Evolutionary conservation across 2,888 invertebrate genomes (phyloP).

Genomic region (Zelleria hepariella): DNA sequence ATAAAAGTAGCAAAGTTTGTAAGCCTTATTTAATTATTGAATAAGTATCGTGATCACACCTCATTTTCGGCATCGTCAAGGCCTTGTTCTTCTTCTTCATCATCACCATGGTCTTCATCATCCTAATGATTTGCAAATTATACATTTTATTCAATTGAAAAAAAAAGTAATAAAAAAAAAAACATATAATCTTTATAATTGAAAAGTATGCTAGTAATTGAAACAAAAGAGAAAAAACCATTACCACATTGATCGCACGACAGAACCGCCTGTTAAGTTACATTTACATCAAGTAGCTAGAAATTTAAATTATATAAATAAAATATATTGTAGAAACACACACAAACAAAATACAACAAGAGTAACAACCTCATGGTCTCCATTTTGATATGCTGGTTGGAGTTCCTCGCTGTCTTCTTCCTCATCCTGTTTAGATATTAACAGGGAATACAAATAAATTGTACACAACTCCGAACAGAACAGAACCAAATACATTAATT

Average conservation of each 20-base stretch:
- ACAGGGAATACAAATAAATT: background rate
- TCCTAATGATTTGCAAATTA: conserved; percentile 11
- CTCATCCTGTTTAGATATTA: background rate
- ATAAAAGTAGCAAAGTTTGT: background rate
- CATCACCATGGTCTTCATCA: conserved; percentile 27
- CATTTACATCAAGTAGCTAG: too few relatives aligned
- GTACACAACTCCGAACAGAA: too few relatives aligned
- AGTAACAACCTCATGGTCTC: conserved; percentile 5
- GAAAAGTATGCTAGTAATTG: too few relatives aligned
- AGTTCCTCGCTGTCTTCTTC: conserved; percentile 18
- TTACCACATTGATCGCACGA: too few relatives aligned
- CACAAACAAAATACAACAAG: background rate
- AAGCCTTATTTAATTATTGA: background rate
- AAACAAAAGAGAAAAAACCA: too few relatives aligned
- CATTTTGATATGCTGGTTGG: conserved; percentile 11
- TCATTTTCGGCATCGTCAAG: conserved; percentile 16
- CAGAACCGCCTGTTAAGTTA: too few relatives aligned
- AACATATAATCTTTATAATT: too few relatives aligned
- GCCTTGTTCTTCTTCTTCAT: conserved; percentile 25
- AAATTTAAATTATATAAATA: background rate
- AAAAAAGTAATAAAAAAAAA: too few relatives aligned
- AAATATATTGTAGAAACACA: background rate
- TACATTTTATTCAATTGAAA: too few relatives aligned
- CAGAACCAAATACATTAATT: too few relatives aligned
- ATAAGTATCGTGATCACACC: background rate